A percentile compares a stretch with the other conserved stretches of the same genome.
These are phyloP conservation scores for Strigamia transsilvanica DNA, from an alignment of 2,888 invertebrate genomes.

Conservation along the genomic window DNA sequence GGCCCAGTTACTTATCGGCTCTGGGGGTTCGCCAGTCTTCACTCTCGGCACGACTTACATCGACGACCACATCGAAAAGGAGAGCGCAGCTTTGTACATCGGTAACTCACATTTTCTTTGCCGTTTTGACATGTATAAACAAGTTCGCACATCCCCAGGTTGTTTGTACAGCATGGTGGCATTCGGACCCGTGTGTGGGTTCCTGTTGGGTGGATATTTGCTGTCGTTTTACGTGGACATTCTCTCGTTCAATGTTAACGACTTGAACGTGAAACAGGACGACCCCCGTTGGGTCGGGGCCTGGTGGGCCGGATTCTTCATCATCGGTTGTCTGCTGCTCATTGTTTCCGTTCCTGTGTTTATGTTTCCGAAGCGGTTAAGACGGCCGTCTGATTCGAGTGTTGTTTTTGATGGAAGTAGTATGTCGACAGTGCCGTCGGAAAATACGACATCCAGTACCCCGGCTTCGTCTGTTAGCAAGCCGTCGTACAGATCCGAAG, in stretches of 20 bases:
- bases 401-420: too few species aligned
- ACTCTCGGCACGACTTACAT: slow-evolving; percentile 94
- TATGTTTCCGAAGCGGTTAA: slow-evolving; percentile 81
- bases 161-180: slow-evolving; percentile 97
- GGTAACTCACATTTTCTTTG: too few species aligned
- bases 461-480: too few species aligned
- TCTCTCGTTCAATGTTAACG: slow-evolving; percentile 68
- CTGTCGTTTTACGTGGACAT: slow-evolving; percentile 92
- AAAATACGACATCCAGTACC: neutral
- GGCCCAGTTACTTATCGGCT: slow-evolving; percentile 88
- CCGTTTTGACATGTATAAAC: too few species aligned
- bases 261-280: slow-evolving; percentile 69
- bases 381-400: slow-evolving; percentile 20
- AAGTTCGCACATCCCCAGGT: too few species aligned
- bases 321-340: slow-evolving; percentile 86
- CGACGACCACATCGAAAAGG: slow-evolving; percentile 92
- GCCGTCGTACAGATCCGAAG: slow-evolving; percentile 66
- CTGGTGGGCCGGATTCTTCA: slow-evolving; percentile 95
- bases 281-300: slow-evolving; percentile 90
- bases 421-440: slow-evolving; percentile 41
- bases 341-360: slow-evolving; percentile 91
- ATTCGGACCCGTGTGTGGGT: slow-evolving; percentile 92
- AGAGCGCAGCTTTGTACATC: slow-evolving; percentile 92
- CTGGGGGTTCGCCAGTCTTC: slow-evolving; percentile 91
- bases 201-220: slow-evolving; percentile 88